A percentile compares a stretch with the other conserved stretches of the same genome.
phyloP scores from a whole-genome alignment of 2,113 vertebrate genomes.

The Ciconia maguari region DNA sequence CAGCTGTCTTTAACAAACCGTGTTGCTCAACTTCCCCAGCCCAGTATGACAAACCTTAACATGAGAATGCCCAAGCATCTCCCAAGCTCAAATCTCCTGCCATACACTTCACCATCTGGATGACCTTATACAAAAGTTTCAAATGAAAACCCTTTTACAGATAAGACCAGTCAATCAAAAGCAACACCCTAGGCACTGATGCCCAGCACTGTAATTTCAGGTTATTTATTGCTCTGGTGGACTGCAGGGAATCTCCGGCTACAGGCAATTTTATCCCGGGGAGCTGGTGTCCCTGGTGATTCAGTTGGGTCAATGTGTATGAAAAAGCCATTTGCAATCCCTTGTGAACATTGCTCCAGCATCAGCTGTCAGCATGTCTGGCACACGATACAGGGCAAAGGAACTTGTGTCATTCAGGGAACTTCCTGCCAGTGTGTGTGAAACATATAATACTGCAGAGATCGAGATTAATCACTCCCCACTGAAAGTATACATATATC shows the following conservation, averaged over 20 bases:
- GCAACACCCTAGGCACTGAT: neutral
- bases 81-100: neutral
- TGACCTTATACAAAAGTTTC: neutral
- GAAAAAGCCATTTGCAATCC: neutral
- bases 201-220: neutral
- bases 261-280: neutral
- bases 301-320: neutral
- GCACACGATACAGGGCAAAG: neutral
- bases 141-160: neutral
- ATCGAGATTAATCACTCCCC: neutral
- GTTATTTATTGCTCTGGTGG: slow-evolving; percentile 47
- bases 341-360: neutral
- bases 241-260: slow-evolving; percentile 35
- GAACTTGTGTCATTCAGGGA: slow-evolving; percentile 18
- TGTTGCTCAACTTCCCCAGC: rapidly evolving
- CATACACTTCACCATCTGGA: neutral
- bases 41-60: rapidly evolving
- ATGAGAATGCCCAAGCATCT: neutral
- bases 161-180: neutral
- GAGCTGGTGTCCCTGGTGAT: neutral
- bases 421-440: slow-evolving; percentile 15
- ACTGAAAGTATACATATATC: neutral
- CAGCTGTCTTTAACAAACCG: neutral
- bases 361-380: slow-evolving; percentile 32
- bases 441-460: neutral